Percentiles rank a stretch among this genome's conserved stretches.
Evolutionary conservation across 2,797 vertebrate genomes (phyloP).

Genomic region (Ispidina lecontei): DNA sequence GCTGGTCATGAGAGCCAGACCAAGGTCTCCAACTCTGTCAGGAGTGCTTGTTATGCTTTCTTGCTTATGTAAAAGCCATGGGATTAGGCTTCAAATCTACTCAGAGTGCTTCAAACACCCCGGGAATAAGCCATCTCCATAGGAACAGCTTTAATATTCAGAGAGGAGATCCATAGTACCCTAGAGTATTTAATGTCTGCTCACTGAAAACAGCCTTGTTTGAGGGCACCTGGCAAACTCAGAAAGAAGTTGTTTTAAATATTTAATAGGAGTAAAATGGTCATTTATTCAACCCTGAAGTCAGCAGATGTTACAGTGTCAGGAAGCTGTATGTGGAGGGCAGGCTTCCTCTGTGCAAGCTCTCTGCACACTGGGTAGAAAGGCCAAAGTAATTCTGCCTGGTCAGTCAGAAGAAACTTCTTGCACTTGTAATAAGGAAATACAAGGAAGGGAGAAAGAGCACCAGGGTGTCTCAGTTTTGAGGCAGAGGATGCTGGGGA

Average conservation of each 20-base stretch:
- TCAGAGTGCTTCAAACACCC: conserved; percentile 50
- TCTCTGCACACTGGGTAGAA: background rate
- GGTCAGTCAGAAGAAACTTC: background rate
- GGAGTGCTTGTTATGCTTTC: background rate
- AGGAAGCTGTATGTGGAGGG: background rate
- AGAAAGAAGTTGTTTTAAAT: conserved; percentile 29
- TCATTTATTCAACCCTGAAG: background rate
- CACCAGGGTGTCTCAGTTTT: background rate
- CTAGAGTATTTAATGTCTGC: background rate
- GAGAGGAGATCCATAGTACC: background rate
- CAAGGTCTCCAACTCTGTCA: conserved; percentile 2
- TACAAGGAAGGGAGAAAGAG: background rate
- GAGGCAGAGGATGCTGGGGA: background rate
- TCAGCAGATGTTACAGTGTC: background rate
- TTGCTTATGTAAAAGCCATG: conserved; percentile 63
- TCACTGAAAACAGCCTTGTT: background rate
- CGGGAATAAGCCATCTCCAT: conserved; percentile 64
- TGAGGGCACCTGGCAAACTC: conserved; percentile 11
- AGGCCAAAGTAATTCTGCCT: background rate
- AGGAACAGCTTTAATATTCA: conserved; percentile 67
- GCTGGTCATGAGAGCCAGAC: background rate
- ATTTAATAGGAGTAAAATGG: background rate
- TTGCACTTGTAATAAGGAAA: background rate
- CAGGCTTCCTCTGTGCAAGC: background rate
- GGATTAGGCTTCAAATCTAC: conserved; percentile 67